A percentile compares a stretch with the other conserved stretches of the same genome.
These are phyloP conservation scores for Hydractinia echinata DNA, from an alignment of 30 jellyfish, hydroid and myxozoan genomes.

Conservation along the genomic window DNA sequence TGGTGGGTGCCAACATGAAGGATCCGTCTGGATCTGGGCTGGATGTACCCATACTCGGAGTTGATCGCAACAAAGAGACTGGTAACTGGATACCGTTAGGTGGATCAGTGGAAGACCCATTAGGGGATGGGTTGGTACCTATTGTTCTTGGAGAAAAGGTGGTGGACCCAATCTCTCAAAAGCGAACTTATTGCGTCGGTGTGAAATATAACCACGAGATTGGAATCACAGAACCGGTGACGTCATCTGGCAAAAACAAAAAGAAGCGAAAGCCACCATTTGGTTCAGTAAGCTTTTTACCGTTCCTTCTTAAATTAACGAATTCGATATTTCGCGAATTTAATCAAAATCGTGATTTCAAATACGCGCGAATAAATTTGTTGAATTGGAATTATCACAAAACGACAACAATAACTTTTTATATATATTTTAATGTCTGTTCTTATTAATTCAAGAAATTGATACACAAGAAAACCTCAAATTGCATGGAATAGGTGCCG, in stretches of 20 bases:
- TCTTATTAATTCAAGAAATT: no score
- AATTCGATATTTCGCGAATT: no score
- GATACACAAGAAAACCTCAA: no score
- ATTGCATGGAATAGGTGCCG: no score
- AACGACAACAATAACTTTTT: no score
- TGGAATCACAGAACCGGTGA: slow-evolving; percentile 86
- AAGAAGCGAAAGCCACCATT: slow-evolving; percentile 75
- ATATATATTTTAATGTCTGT: no score
- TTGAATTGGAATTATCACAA: no score
- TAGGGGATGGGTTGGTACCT: slow-evolving; percentile 87
- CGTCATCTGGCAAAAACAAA: slow-evolving; percentile 45
- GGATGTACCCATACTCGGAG: slow-evolving; percentile 91
- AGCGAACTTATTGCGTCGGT: slow-evolving; percentile 65
- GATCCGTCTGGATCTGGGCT: slow-evolving; percentile 96
- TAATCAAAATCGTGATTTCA: no score
- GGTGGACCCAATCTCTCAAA: slow-evolving; percentile 77
- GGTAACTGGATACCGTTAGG: slow-evolving; percentile 88
- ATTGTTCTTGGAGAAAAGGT: slow-evolving; percentile 76
- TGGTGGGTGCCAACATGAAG: slow-evolving; percentile 83
- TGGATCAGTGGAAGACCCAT: slow-evolving; percentile 91
- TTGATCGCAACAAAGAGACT: slow-evolving; percentile 61
- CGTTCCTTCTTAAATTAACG: not conserved
- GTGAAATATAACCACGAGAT: slow-evolving; percentile 64
- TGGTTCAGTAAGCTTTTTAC: slow-evolving; percentile 59
- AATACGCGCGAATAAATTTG: no score